These are phyloP conservation scores for Neolamprologus sp. DNA, from an alignment of 2,113 vertebrate species.

Conservation along the genomic window DNA sequence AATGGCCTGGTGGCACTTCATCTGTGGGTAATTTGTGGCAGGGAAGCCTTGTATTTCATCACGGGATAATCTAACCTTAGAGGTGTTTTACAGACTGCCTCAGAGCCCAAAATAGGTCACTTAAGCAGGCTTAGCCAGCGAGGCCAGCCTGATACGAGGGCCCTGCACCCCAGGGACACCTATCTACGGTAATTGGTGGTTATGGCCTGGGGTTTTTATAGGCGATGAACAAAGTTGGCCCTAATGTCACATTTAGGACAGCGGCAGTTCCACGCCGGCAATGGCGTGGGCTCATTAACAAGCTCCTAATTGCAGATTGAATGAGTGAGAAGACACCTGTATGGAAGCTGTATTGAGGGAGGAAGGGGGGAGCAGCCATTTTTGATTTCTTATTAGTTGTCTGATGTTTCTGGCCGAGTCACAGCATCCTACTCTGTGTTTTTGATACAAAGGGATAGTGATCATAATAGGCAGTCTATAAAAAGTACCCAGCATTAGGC, in stretches of 20 bases:
- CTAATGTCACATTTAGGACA: slow-evolving; percentile 59
- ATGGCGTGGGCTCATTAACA: slow-evolving; percentile 45
- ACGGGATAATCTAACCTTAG: slow-evolving; percentile 69
- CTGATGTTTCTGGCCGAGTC: slow-evolving; percentile 51
- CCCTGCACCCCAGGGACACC: slow-evolving; percentile 47
- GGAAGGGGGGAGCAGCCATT: neutral
- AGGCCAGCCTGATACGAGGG: slow-evolving; percentile 22
- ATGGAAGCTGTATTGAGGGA: neutral
- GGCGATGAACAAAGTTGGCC: slow-evolving; percentile 56
- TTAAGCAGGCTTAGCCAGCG: slow-evolving; percentile 63
- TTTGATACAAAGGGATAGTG: slow-evolving; percentile 68
- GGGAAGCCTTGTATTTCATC: slow-evolving; percentile 66
- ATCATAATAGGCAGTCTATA: slow-evolving; percentile 75
- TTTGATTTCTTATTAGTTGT: neutral
- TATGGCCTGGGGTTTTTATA: slow-evolving; percentile 55
- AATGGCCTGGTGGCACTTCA: slow-evolving; percentile 22
- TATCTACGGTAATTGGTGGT: slow-evolving; percentile 66
- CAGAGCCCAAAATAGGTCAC: slow-evolving; percentile 65
- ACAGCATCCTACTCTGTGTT: slow-evolving; percentile 36
- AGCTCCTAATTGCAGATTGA: slow-evolving; percentile 64
- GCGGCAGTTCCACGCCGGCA: neutral
- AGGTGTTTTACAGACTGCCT: slow-evolving; percentile 65
- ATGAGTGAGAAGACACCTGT: slow-evolving; percentile 34
- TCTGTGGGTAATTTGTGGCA: slow-evolving; percentile 55
- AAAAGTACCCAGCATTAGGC: slow-evolving; percentile 83